phyloP scores from a whole-genome alignment of 2,888 invertebrate genomes.

The Pandemis heparana region DNA sequence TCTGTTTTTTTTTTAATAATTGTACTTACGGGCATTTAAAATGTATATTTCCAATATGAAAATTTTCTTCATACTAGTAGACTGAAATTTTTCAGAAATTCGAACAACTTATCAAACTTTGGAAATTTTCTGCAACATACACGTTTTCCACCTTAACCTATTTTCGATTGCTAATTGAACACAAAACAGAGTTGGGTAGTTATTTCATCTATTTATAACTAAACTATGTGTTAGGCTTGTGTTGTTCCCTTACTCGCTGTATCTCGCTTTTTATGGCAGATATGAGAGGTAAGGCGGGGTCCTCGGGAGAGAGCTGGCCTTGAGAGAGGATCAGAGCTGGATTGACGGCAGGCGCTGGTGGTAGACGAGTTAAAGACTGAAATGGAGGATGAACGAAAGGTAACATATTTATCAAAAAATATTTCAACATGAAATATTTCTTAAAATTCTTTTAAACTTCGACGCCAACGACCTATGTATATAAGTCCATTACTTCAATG shows the following conservation, averaged over 20 bases:
- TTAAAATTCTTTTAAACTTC: too few relatives aligned
- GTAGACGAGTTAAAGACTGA: constrained; percentile 46
- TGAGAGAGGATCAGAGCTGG: constrained; percentile 83
- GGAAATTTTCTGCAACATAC: too few relatives aligned
- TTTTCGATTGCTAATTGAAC: background rate
- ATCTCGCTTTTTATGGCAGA: constrained; percentile 93
- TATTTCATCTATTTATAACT: background rate
- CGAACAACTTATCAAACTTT: too few relatives aligned
- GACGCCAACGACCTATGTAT: too few relatives aligned
- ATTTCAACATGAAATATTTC: too few relatives aligned
- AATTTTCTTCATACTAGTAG: too few relatives aligned
- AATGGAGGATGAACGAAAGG: background rate
- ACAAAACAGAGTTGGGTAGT: background rate
- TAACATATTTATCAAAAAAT: too few relatives aligned
- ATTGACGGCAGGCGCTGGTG: constrained; percentile 60
- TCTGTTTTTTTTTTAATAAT: too few relatives aligned
- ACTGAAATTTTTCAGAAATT: too few relatives aligned
- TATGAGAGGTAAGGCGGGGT: constrained; percentile 93
- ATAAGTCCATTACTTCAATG: too few relatives aligned
- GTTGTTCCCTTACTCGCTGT: constrained; percentile 72
- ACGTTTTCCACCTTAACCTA: background rate
- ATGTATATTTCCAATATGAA: too few relatives aligned
- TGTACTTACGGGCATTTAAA: too few relatives aligned
- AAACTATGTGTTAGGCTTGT: constrained; percentile 57
- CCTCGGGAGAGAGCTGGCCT: constrained; percentile 85